These are phyloP conservation scores for Sphenopsis melanotis DNA, from an alignment of 2,797 vertebrate genomes.

Conservation along the genomic window DNA sequence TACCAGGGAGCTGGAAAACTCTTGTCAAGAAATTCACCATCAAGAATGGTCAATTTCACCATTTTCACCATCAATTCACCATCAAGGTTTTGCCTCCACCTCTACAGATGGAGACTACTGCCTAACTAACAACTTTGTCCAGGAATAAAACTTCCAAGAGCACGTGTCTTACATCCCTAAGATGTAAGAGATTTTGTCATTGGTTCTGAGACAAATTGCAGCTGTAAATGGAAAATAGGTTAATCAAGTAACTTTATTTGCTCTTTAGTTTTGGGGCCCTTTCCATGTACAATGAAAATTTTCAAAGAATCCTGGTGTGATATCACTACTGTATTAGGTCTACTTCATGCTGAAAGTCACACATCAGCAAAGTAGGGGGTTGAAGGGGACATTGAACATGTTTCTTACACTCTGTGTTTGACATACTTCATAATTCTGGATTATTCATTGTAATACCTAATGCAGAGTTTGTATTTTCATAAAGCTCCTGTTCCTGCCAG, in stretches of 20 bases:
- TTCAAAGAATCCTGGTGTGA: background rate
- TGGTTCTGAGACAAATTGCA: background rate
- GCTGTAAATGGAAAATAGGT: background rate
- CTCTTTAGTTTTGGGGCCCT: background rate
- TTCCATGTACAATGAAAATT: background rate
- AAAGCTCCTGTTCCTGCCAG: background rate
- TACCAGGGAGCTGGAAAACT: background rate
- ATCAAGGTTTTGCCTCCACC: background rate
- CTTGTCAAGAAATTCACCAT: background rate
- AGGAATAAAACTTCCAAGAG: background rate
- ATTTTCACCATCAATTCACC: background rate
- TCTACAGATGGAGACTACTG: background rate
- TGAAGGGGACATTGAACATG: background rate
- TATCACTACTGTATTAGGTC: background rate
- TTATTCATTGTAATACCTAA: background rate
- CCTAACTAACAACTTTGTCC: background rate
- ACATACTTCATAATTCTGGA: background rate
- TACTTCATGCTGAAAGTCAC: background rate
- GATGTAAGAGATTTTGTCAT: background rate
- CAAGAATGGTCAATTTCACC: too few relatives aligned
- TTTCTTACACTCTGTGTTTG: background rate
- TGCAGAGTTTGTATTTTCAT: background rate
- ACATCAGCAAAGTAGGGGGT: background rate
- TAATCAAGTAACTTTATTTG: background rate
- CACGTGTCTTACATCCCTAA: rapidly evolving